Evolutionary conservation across 37 sponge, comb jelly and placozoan genomes (phyloP).

Genomic region (Chondrosia reniformis): DNA sequence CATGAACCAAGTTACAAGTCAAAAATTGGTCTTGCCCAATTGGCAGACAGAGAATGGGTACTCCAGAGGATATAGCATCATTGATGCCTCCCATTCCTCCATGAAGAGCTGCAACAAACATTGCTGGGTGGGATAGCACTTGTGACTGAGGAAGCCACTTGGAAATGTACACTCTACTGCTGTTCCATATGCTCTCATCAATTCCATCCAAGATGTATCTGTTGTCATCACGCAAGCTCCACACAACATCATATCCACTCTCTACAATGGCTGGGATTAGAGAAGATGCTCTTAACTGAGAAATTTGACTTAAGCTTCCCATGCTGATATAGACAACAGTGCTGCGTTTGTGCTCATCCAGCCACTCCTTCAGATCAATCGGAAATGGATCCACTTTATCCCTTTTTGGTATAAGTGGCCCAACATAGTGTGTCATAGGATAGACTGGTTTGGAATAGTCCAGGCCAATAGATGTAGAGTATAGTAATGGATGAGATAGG

Average conservation of each 20-base stretch:
- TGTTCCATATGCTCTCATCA: background rate
- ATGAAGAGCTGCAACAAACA: constrained; percentile 20
- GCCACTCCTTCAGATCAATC: background rate
- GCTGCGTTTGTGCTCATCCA: constrained; percentile 9
- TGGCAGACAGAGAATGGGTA: constrained; percentile 24
- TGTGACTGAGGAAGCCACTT: constrained; percentile 25
- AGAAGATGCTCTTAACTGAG: background rate
- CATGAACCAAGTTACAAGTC: background rate
- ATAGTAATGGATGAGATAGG: too few relatives aligned
- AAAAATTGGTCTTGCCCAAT: constrained; percentile 11
- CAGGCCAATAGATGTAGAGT: constrained; percentile 4
- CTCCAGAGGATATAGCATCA: constrained; percentile 26
- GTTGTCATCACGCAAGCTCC: background rate
- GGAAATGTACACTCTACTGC: background rate
- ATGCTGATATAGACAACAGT: constrained; percentile 32
- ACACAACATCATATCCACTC: constrained; percentile 9
- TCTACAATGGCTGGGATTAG: background rate
- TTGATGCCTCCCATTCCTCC: constrained; percentile 33
- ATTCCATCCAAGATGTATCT: background rate
- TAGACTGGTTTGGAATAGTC: constrained; percentile 16
- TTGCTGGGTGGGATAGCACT: constrained; percentile 18
- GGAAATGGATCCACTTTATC: background rate
- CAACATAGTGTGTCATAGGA: constrained; percentile 22
- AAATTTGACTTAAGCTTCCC: constrained; percentile 9
- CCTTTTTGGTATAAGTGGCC: constrained; percentile 1